Evolutionary conservation across 2,888 invertebrate species (phyloP).

Genomic region (Altica lythri): DNA sequence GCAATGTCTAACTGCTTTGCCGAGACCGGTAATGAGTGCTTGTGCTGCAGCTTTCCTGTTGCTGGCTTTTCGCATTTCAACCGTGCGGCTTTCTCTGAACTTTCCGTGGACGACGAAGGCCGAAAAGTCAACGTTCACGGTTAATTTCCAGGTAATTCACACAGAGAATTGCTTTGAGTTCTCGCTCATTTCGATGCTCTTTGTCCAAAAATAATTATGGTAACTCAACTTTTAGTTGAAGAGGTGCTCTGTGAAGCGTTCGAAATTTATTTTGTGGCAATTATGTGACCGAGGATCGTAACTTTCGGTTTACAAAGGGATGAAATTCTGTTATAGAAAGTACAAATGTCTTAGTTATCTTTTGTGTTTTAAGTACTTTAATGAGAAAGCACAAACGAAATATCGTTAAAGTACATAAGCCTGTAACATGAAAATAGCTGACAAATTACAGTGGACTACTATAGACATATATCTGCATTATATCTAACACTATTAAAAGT

Average conservation of each 20-base stretch:
- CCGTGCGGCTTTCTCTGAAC: constrained; percentile 32
- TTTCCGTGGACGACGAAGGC: constrained; percentile 37
- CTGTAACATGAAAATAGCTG: too few relatives aligned
- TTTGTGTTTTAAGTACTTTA: too few relatives aligned
- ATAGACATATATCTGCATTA: too few relatives aligned
- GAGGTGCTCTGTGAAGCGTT: constrained; percentile 20
- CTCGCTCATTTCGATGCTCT: constrained; percentile 26
- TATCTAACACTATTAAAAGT: too few relatives aligned
- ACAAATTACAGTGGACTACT: too few relatives aligned
- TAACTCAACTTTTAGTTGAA: constrained; percentile 26
- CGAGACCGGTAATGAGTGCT: constrained; percentile 50
- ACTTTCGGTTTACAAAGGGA: constrained; percentile 17
- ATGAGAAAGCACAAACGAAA: too few relatives aligned
- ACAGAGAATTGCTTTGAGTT: constrained; percentile 41
- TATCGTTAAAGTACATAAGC: too few relatives aligned
- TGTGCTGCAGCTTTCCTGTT: constrained; percentile 51
- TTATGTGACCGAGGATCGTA: constrained; percentile 17
- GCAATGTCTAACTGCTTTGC: constrained; percentile 18
- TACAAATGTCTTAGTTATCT: constrained; percentile 1
- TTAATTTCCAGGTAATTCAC: constrained; percentile 55
- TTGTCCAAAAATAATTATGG: constrained; percentile 26
- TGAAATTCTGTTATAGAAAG: constrained; percentile 20
- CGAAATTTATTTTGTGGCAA: constrained; percentile 22
- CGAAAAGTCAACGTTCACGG: constrained; percentile 46
- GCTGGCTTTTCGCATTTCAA: constrained; percentile 35